A percentile compares a stretch with the other conserved stretches of the same genome.
Conservation (phyloP, 2,113 vertebrate genomes). For the Ascaphus truei region DNA sequence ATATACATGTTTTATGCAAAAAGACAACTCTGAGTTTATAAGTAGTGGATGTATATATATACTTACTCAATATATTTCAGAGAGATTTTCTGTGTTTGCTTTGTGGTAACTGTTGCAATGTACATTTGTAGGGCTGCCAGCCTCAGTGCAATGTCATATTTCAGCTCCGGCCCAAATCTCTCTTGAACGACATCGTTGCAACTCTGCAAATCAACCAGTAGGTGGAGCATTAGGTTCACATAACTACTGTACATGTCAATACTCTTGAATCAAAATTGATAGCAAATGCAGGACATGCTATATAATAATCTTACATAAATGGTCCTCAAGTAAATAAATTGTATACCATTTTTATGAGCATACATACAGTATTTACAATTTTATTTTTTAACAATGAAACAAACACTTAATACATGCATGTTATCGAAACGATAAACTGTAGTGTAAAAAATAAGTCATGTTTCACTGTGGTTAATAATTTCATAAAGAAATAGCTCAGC, state of each 20-base stretch:
- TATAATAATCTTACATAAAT: no score
- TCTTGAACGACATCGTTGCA: slow-evolving; percentile 97
- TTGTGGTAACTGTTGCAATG: slow-evolving; percentile 91
- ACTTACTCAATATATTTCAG: slow-evolving; percentile 98
- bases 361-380: no score
- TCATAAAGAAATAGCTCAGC: no score
- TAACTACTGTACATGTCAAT: neutral
- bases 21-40: no score
- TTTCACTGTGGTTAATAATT: no score
- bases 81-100: slow-evolving; percentile 95
- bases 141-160: slow-evolving; percentile 90
- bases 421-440: no score
- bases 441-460: no score
- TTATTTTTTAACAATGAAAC: no score
- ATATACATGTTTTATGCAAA: no score
- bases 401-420: no score
- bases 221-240: slow-evolving; percentile 58
- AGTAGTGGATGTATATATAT: neutral
- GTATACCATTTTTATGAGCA: no score
- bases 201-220: slow-evolving; percentile 76
- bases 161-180: slow-evolving; percentile 92
- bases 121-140: slow-evolving; percentile 96
- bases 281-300: neutral
- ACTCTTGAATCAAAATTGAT: neutral
- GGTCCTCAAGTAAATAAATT: no score